These are phyloP conservation scores for Drosophila parthenogenetica DNA, from an alignment of 2,888 invertebrate species.

Conservation along the genomic window DNA sequence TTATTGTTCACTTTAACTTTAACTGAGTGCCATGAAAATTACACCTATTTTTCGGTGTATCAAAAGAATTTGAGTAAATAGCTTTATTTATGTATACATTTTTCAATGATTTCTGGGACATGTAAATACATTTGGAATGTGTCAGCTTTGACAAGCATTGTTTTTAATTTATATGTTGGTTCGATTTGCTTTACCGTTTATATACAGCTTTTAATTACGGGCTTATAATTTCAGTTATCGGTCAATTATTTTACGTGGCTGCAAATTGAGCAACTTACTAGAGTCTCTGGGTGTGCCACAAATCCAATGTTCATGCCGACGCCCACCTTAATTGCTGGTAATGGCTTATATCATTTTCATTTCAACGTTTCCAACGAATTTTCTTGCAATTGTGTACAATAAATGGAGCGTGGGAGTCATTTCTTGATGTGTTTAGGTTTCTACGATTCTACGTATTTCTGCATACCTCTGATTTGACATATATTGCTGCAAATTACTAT, in stretches of 20 bases:
- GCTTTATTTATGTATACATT: neutral
- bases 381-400: conserved; percentile 2
- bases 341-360: conserved; percentile 8
- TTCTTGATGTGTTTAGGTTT: neutral
- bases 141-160: neutral
- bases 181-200: neutral
- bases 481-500: neutral
- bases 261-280: conserved; percentile 40
- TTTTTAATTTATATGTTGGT: neutral
- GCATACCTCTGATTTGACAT: neutral
- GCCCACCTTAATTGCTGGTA: conserved; percentile 36
- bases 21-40: neutral
- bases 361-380: neutral
- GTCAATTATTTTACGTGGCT: conserved; percentile 53
- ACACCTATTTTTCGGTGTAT: neutral
- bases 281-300: conserved; percentile 21
- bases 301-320: conserved; percentile 3
- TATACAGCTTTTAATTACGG: conserved; percentile 30
- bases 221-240: conserved; percentile 51
- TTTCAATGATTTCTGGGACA: neutral
- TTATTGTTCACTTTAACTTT: conserved; percentile 3
- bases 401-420: neutral
- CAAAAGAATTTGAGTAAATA: conserved; percentile 2
- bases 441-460: neutral
- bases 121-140: conserved; percentile 1